These are phyloP conservation scores for Nymphicus hollandicus DNA, from an alignment of 2,113 vertebrate genomes.

Conservation along the genomic window DNA sequence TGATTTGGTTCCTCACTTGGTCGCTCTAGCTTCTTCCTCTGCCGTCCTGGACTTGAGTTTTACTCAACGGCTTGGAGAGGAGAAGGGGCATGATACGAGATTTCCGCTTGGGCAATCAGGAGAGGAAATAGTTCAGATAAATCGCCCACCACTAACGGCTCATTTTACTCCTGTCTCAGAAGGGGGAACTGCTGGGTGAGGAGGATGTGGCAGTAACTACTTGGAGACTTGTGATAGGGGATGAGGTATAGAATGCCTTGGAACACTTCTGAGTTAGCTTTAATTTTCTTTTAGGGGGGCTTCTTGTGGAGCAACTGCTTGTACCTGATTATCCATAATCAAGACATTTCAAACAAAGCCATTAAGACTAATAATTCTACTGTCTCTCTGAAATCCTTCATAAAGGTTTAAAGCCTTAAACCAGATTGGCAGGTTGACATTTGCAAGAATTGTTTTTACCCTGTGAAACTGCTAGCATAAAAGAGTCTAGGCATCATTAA, in stretches of 20 bases:
- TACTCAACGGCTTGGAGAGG: not conserved
- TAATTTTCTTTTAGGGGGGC: not conserved
- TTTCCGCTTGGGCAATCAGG: not conserved
- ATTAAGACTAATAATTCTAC: constrained; percentile 1
- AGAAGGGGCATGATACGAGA: not conserved
- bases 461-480: not conserved
- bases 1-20: not conserved
- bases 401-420: not conserved
- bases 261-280: not conserved
- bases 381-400: not conserved
- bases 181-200: not conserved
- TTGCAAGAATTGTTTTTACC: constrained; percentile 1
- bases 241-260: not conserved
- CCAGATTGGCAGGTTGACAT: constrained; percentile 19
- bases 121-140: constrained; percentile 45
- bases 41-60: not conserved
- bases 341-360: constrained; percentile 20
- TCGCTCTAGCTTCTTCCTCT: not conserved
- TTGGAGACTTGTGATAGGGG: not conserved
- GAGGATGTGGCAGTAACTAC: not conserved
- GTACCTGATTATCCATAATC: not conserved
- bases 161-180: not conserved
- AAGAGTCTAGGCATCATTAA: not conserved
- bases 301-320: not conserved
- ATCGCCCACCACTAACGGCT: not conserved